Percentiles rank a stretch among this genome's conserved stretches.
These are phyloP conservation scores for Alca torda DNA, from an alignment of 2,797 vertebrate species.

Conservation along the genomic window DNA sequence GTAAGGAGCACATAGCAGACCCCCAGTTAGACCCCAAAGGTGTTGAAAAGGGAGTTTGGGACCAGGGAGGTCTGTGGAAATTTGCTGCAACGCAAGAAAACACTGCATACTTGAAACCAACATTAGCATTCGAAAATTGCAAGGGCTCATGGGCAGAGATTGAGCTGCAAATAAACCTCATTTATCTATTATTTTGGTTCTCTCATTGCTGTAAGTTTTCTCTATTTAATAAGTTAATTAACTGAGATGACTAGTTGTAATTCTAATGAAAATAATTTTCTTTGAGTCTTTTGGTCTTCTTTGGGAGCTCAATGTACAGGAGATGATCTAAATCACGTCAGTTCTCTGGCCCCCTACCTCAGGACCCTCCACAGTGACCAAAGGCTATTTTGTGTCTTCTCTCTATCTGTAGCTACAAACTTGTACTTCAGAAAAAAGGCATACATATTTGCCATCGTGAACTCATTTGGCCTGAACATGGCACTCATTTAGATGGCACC, in stretches of 20 bases:
- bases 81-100: not conserved
- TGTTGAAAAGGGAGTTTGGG: not conserved
- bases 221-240: not conserved
- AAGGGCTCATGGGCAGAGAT: not conserved
- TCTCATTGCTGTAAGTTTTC: not conserved
- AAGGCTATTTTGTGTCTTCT: not conserved
- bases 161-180: not conserved
- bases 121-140: not conserved
- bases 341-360: not conserved
- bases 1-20: not conserved
- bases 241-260: not conserved
- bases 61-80: not conserved
- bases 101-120: fast-evolving
- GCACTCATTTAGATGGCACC: not conserved
- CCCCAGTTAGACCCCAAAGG: not conserved
- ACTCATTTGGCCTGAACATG: not conserved
- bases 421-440: not conserved
- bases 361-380: not conserved
- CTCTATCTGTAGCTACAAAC: not conserved
- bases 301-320: not conserved
- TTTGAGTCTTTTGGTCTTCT: not conserved
- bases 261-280: not conserved
- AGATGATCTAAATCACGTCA: not conserved
- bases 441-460: not conserved
- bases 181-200: not conserved